Base-by-base conservation (phyloP, 2,113 vertebrate species). In the Psilopsiagon aurifrons region DNA sequence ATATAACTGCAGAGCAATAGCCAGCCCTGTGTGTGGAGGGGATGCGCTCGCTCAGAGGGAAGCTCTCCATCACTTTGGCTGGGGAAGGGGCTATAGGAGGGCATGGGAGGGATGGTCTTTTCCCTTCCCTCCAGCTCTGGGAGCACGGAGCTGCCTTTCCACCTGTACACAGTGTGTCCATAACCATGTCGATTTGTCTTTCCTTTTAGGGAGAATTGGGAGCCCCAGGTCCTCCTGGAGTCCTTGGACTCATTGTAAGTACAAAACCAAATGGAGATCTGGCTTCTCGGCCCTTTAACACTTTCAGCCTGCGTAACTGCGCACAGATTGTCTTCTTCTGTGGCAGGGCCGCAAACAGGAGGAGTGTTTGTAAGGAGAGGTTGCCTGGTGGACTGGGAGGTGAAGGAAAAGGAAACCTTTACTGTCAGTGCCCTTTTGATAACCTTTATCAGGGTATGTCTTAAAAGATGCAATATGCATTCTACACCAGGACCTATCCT, bases 221-320 rank as follows among this genome's bases (percentile, higher is more conserved):
- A 98, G 98, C 98, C 96, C 98, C 98, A n/a, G 99, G 99, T 96
- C 99, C 99, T 97, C 97, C 97, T 82, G 99, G 99, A 98, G 99
- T 99, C 94, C 98, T 93, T 86, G 99, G 99, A 96, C 98, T 99
- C 94, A 98, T 99, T 97, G 99, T 99, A 98, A 99, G 99, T 99
- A 98, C 71, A 87, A 77, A 86, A 94, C 76, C 79, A 95, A 86
- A 66, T 84, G 81, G 78, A 94, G 35, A 55, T 85, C 60, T 90
- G 70, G 69, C 46, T 91, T 92, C 33, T 94, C 6, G 0, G 35
- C 47, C 31, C 60, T 70, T 92, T 75, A 94, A 78, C 92, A 78
- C 87, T 81, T 94, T 76, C 91, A 66, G 7, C 31, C 41, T 37
- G 33, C 44, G 31, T 73, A 83, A 76, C 62, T 73, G 9, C 0